These are phyloP conservation scores for Spodoptera picta DNA, from an alignment of 2,888 invertebrate species.

Conservation along the genomic window DNA sequence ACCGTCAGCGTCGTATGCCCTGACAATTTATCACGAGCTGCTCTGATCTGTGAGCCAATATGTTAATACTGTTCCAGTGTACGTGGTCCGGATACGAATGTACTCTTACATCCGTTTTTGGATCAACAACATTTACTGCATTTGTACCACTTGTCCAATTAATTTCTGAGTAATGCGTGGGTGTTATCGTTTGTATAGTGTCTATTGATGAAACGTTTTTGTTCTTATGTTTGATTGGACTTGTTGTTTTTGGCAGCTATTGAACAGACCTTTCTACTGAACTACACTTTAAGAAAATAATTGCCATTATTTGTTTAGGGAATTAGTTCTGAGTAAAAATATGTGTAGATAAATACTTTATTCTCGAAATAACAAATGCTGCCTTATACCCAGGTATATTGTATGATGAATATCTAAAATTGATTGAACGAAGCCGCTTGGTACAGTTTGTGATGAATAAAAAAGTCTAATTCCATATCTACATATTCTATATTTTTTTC, in stretches of 20 bases:
- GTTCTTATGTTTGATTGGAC: no score
- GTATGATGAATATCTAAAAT: constrained; percentile 35
- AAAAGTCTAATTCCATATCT: constrained; percentile 50
- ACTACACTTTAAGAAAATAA: no score
- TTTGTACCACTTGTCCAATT: constrained; percentile 23
- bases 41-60: constrained; percentile 40
- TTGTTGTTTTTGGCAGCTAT: no score
- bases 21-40: constrained; percentile 31
- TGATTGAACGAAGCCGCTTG: constrained; percentile 43
- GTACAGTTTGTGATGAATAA: constrained; percentile 46
- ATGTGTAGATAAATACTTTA: neutral
- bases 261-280: no score
- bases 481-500: constrained; percentile 42
- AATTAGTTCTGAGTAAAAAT: no score
- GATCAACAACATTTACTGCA: constrained; percentile 9
- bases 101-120: constrained; percentile 9
- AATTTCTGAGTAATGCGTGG: neutral
- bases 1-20: constrained; percentile 20
- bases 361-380: neutral
- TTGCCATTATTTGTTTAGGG: neutral
- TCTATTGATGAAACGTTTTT: no score
- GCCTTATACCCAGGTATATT: constrained; percentile 13
- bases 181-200: neutral
- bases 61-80: constrained; percentile 34
- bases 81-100: constrained; percentile 26